Percentiles rank a stretch among this genome's conserved stretches.
phyloP scores from a whole-genome alignment of 2,888 invertebrate genomes.

The Caenorhabditis drosophilae region DNA sequence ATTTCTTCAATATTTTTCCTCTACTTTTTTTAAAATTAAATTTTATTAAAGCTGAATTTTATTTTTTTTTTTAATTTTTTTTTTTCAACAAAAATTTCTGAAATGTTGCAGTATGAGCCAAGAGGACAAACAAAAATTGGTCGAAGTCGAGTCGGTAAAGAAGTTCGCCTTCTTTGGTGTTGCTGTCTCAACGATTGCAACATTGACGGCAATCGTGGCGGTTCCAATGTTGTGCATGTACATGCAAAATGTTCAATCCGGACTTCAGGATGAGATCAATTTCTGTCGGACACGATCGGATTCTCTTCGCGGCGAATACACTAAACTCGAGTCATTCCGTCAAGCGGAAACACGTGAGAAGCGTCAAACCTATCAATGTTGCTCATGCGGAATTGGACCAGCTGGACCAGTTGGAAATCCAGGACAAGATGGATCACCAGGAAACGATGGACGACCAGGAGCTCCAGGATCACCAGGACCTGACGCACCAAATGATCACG shows the following conservation, averaged over 20 bases:
- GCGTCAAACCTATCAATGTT: conserved; percentile 26
- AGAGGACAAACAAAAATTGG: conserved; percentile 55
- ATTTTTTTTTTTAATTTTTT: background rate
- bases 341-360: conserved; percentile 5
- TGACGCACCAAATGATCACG: conserved; percentile 51
- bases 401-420: conserved; percentile 46
- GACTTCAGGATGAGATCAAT: conserved; percentile 22
- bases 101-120: conserved; percentile 25
- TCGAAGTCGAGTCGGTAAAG: conserved; percentile 63
- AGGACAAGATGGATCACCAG: conserved; percentile 48
- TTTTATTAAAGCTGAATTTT: background rate
- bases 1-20: background rate
- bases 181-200: too few relatives aligned
- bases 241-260: conserved; percentile 37
- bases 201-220: conserved; percentile 28
- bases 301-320: conserved; percentile 49
- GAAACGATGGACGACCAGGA: conserved; percentile 50
- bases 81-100: background rate
- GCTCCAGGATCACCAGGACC: conserved; percentile 53
- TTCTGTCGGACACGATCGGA: conserved; percentile 34
- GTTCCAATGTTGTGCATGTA: conserved; percentile 36
- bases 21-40: background rate
- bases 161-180: conserved; percentile 67
- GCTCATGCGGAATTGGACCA: conserved; percentile 53
- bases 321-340: conserved; percentile 44